Evolutionary conservation across 2,113 vertebrate genomes (phyloP).

Genomic region (Euleptes europaea): DNA sequence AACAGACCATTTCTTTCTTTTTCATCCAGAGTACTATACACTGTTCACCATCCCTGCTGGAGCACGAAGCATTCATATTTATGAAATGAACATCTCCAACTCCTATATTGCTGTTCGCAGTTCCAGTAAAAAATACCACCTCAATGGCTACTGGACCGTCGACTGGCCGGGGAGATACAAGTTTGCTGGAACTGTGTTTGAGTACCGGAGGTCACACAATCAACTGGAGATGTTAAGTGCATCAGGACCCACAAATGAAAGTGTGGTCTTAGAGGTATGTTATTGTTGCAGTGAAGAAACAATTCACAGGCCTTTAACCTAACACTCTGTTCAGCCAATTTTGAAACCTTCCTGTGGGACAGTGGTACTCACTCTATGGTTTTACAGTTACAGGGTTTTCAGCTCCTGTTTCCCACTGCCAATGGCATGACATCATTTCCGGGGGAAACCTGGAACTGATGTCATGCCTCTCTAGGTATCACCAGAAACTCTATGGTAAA

Average conservation of each 20-base stretch:
- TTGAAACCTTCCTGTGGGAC: not conserved
- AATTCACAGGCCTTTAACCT: no score
- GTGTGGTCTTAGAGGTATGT: constrained; percentile 83
- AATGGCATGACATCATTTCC: no score
- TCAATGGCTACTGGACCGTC: constrained; percentile 87
- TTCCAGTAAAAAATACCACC: constrained; percentile 77
- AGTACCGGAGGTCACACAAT: constrained; percentile 84
- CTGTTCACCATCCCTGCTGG: constrained; percentile 83
- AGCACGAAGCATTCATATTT: constrained; percentile 80
- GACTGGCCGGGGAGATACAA: constrained; percentile 86
- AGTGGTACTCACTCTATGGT: no score
- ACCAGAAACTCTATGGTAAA: no score
- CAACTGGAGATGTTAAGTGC: constrained; percentile 83
- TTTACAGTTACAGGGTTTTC: no score
- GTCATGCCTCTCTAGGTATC: no score
- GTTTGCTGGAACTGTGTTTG: constrained; percentile 83
- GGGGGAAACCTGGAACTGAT: no score
- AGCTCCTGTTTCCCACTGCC: no score
- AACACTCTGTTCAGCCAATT: no score
- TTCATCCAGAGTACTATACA: constrained; percentile 79
- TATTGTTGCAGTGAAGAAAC: not conserved
- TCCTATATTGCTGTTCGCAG: constrained; percentile 86
- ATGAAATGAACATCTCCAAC: constrained; percentile 81
- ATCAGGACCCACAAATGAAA: constrained; percentile 86
- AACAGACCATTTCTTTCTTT: not conserved